phyloP scores from a whole-genome alignment of 2,888 invertebrate genomes.

The Fragum whitleyi region DNA sequence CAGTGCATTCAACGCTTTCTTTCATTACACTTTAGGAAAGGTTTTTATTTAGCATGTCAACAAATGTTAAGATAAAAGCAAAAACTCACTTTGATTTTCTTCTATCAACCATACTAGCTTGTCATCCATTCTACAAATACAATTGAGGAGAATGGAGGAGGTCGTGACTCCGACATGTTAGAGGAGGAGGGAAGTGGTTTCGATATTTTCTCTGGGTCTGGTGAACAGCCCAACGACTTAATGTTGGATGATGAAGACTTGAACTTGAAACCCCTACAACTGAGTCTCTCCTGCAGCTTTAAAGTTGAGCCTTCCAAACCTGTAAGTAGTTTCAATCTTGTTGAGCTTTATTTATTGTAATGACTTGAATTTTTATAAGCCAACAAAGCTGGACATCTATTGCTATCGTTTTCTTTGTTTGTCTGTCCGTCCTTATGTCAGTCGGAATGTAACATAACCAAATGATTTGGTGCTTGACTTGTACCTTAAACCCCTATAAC shows the following conservation, averaged over 20 bases:
- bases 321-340: not conserved
- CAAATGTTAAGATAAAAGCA: no score
- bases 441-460: no score
- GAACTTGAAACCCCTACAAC: conserved; percentile 36
- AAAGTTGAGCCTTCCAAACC: conserved; percentile 7
- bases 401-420: no score
- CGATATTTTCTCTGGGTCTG: conserved; percentile 55
- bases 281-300: conserved; percentile 44
- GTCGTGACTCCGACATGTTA: conserved; percentile 9
- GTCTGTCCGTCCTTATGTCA: no score
- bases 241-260: conserved; percentile 78
- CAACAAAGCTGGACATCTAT: no score
- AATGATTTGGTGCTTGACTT: no score
- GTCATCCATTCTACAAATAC: conserved; percentile 65
- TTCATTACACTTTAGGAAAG: not conserved
- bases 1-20: no score
- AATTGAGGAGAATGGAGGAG: not conserved
- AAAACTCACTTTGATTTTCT: no score
- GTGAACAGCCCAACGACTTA: conserved; percentile 45
- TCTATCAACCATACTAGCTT: conserved; percentile 68
- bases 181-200: conserved; percentile 72
- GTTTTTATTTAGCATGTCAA: no score
- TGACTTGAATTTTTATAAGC: no score
- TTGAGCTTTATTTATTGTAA: no score
- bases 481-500: no score